phyloP scores from a whole-genome alignment of 2,113 vertebrate species.

The Ahaetulla prasina region DNA sequence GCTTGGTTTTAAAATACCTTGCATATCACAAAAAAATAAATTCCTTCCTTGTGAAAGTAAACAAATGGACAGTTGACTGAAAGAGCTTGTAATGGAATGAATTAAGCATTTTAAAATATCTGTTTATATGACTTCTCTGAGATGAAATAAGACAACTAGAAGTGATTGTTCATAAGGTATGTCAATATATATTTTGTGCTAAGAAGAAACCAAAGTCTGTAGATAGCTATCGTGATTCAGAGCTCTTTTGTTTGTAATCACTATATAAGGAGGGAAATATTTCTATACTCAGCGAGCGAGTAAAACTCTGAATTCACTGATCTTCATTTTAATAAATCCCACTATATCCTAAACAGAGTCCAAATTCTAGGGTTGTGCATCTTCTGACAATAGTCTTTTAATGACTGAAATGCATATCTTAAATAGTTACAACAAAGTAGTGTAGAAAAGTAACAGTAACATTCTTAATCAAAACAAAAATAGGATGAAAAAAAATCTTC shows the following conservation, averaged over 20 bases:
- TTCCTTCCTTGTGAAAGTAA: not conserved
- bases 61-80: not conserved
- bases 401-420: not conserved
- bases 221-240: not conserved
- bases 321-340: not conserved
- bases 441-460: slow-evolving; percentile 30
- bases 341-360: not conserved
- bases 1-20: not conserved
- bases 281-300: not conserved
- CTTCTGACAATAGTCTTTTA: not conserved
- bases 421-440: not conserved
- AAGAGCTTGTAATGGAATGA: not conserved
- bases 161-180: not conserved
- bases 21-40: not conserved
- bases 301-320: not conserved
- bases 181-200: not conserved
- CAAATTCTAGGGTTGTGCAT: not conserved
- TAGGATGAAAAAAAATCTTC: slow-evolving; percentile 6
- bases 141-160: not conserved
- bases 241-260: not conserved
- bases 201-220: not conserved
- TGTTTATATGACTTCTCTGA: not conserved
- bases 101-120: not conserved
- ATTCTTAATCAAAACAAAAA: slow-evolving; percentile 23
- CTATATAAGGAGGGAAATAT: not conserved